Base-by-base conservation (phyloP, 2,113 vertebrate species). In the Labeo catla region DNA sequence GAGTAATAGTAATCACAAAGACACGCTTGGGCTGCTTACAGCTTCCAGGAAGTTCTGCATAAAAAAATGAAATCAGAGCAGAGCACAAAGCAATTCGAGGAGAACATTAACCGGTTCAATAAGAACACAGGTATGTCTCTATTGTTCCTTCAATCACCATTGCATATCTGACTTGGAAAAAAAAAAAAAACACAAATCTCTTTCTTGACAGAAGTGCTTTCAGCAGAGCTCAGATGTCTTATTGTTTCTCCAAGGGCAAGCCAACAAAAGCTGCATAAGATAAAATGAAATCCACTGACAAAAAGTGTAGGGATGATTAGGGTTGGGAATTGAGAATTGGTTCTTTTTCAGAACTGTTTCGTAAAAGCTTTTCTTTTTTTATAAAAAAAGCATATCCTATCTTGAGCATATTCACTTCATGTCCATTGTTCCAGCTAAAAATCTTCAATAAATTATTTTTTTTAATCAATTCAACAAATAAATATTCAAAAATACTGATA, bases 91-190 rank as follows among this genome's bases (percentile, higher is more conserved):
- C 39, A 34, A 81, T 81, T 34, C 3, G 45, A 50, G 43, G 16
- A 36, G 12, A 66, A 66, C 49, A 83, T 70, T 70, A 70, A 83
- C 63, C 4, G 49, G 15, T 83, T 81, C n/a, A 81, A 65, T 49
- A 65, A 28, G 79, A 45, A 10, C 43, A 21, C n/a, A 28, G 59
- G 15, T 43, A 65, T 34, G 45, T 49, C 43, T 65, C 4, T 8
- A 81, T 49, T 81, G 78, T 81, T 45, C 59, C 13, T 65, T 15
- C 23, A 8, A n/a, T 16, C 39, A 23, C 19, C 8, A 6, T 13
- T n/a, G 57, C 21, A n/a, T 15, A n/a, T 45, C 77, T 23, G 77
- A 61, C 57, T 61, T 45, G 11, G 45, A 28, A 45, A 13, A 54
- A 80, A 63, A 63, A 45, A 13, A 54, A 80, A 61, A 80, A 80